Evolutionary conservation across 2,113 vertebrate species (phyloP), one percentile per base, ranked within the genome.

Genomic region (Psophia crepitans): DNA sequence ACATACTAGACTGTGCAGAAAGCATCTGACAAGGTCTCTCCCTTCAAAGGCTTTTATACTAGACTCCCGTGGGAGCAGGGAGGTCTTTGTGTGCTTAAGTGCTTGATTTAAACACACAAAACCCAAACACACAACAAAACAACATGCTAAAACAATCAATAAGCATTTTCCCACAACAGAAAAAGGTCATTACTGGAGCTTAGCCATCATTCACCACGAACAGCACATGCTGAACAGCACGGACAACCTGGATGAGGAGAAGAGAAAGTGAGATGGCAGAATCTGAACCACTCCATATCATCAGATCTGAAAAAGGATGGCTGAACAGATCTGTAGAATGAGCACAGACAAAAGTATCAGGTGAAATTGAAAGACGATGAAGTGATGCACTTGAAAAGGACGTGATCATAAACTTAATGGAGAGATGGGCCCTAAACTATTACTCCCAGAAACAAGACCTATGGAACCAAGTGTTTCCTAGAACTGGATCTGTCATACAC

Each of bases 141-240:
- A 17, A 15, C 5, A 15, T 43, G 64, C 69, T 57, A 63, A 93
- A 88, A 23, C 27, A 65, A 39, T 32, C 44, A 66, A 0, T 64
- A 58, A 84, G 46, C n/a, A 66, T 49, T 92, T 81, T 89, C 76
- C 86, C 80, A 89, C 9, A 89, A 56, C 69, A 94, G 46, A 46
- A 86, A 63, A n/a, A 57, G 9, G 35, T 43, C 49, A 61, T 74
- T 89, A 22, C 41, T 92, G 84, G 60, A 96, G 43, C 46, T 87
- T 0, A 81, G 89, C 86, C 80, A 81, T 12, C 66, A 43, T 58
- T 84, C 76, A 61, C 35, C 71, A 43, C 1, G 20, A 70, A 41
- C n/a, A 91, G 66, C 76, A 95, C 60, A n/a, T 41, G 56, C 81
- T 87, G 74, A 71, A 28, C 44, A 57, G 75, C 68, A 85, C 63